These are phyloP conservation scores for Lepus americanus DNA, from an alignment of 2,113 vertebrate species.

Conservation along the genomic window DNA sequence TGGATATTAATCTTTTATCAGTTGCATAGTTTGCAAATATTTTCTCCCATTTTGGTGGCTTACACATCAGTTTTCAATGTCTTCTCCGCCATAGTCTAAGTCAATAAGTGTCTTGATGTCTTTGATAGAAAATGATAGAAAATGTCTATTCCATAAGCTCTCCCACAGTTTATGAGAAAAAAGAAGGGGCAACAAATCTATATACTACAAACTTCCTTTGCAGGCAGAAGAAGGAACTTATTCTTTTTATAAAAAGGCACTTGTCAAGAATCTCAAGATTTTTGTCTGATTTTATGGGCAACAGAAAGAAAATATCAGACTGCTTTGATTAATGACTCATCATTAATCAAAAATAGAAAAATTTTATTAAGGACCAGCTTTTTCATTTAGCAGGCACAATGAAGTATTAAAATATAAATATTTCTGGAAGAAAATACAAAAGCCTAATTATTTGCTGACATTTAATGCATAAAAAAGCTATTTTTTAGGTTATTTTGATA, in stretches of 20 bases:
- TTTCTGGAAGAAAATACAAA: neutral
- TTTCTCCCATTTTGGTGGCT: too few relatives aligned
- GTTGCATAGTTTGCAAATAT: too few relatives aligned
- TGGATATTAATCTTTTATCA: too few relatives aligned
- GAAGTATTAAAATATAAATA: slow-evolving; percentile 37
- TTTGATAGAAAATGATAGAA: neutral
- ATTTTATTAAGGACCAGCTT: neutral
- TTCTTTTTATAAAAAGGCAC: neutral
- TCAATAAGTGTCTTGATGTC: neutral
- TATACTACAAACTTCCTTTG: neutral
- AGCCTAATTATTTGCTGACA: neutral
- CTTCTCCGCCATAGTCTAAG: neutral
- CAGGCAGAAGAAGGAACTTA: neutral
- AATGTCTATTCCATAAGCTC: neutral
- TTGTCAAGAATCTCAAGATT: neutral
- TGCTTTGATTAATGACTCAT: neutral
- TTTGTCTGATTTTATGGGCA: neutral
- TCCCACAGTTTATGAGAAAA: neutral
- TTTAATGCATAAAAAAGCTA: neutral
- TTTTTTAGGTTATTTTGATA: neutral
- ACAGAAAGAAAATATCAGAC: neutral
- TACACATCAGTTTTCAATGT: neutral
- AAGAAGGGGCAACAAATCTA: neutral
- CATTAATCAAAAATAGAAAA: too few relatives aligned
- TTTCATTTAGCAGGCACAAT: neutral